Evolutionary conservation across 2,113 vertebrate genomes (phyloP).

Genomic region (Protobothrops mucrosquamatus): DNA sequence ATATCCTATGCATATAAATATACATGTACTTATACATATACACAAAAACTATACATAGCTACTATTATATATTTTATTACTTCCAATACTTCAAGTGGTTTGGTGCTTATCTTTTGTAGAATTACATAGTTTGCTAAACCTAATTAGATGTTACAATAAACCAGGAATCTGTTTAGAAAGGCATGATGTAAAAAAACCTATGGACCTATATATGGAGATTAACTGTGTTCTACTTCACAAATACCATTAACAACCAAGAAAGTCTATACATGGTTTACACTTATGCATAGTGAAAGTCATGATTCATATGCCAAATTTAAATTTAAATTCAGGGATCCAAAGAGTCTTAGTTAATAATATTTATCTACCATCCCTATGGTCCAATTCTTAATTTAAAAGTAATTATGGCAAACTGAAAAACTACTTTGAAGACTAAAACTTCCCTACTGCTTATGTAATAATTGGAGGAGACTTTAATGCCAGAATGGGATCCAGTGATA

Average conservation of each 20-base stretch:
- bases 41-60: not conserved
- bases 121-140: not conserved
- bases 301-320: not conserved
- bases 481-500: not conserved
- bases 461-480: not conserved
- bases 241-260: not conserved
- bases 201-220: not conserved
- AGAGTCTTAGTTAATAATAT: not conserved
- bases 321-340: not conserved
- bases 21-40: not conserved
- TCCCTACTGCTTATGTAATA: not conserved
- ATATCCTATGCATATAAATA: not conserved
- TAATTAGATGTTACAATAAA: not conserved
- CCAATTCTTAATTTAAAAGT: not conserved
- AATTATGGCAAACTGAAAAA: not conserved
- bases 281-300: not conserved
- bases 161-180: not conserved
- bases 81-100: not conserved
- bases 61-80: not conserved
- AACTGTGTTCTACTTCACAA: too few species aligned
- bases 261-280: not conserved
- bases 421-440: not conserved
- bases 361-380: not conserved
- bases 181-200: not conserved
- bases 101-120: not conserved